Percentiles rank a stretch among this genome's conserved stretches.
These are phyloP conservation scores for Lepidothrix coronata DNA, from an alignment of 2,113 vertebrate species.

Conservation along the genomic window DNA sequence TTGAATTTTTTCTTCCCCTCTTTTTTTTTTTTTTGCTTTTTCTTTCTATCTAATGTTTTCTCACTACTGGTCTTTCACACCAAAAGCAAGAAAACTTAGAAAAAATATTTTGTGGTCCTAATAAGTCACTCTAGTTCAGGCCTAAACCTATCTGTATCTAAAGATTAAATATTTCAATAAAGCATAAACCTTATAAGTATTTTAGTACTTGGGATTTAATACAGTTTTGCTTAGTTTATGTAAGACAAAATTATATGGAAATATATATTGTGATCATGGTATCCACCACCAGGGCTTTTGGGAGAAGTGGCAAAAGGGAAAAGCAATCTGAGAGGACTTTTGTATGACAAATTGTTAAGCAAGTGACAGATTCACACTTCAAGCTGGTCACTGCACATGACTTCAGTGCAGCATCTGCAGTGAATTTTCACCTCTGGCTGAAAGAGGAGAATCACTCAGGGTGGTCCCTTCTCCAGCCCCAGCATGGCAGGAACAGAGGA, in stretches of 20 bases:
- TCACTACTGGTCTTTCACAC: not conserved
- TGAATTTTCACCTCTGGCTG: constrained; percentile 19
- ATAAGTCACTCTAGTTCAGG: not conserved
- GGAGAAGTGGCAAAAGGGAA: not conserved
- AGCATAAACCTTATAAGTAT: not conserved
- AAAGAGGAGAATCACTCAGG: not conserved
- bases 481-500: not conserved
- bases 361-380: not conserved
- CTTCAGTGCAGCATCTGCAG: not conserved
- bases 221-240: rapidly evolving
- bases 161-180: not conserved
- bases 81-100: not conserved
- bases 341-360: not conserved
- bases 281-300: not conserved
- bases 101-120: not conserved
- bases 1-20: not conserved
- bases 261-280: not conserved
- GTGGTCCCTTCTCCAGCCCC: not conserved
- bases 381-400: not conserved
- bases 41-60: not conserved
- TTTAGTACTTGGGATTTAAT: not conserved
- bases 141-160: not conserved
- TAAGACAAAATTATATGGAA: not conserved
- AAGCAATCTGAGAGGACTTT: not conserved
- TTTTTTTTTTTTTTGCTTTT: rapidly evolving